Percentiles rank a stretch among this genome's conserved stretches.
Evolutionary conservation across 2,888 invertebrate species (phyloP).

Genomic region (Nemotelus pantherinus): DNA sequence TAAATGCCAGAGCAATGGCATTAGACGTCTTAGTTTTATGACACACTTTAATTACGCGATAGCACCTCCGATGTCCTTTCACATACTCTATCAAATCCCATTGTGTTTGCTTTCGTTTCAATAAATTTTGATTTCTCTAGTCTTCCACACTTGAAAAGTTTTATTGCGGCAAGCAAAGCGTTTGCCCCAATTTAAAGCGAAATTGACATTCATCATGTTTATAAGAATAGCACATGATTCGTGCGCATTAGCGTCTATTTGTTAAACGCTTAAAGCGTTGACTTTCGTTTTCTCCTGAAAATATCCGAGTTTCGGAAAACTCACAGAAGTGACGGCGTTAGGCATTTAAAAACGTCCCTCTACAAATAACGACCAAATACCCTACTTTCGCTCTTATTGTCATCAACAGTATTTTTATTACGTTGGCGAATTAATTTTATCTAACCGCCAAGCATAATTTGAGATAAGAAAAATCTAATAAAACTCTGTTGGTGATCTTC

Average conservation of each 20-base stretch:
- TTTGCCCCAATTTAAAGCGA: background rate
- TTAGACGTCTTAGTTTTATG: too few species aligned
- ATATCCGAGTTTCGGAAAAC: background rate
- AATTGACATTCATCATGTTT: constrained; percentile 2
- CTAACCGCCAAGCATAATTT: constrained; percentile 13
- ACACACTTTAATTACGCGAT: too few species aligned
- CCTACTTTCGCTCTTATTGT: constrained; percentile 9
- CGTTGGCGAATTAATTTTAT: constrained; percentile 32
- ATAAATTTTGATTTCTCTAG: too few species aligned
- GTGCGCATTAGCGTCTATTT: constrained; percentile 24
- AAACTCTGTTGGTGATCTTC: constrained; percentile 15
- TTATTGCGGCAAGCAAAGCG: background rate
- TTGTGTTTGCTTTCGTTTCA: too few species aligned
- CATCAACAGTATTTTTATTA: background rate
- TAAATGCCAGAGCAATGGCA: too few species aligned
- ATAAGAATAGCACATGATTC: constrained; percentile 30
- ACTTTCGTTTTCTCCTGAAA: constrained; percentile 14
- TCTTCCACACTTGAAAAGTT: too few species aligned
- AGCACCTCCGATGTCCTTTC: too few species aligned
- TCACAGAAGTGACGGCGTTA: background rate
- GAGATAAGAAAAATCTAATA: constrained; percentile 40
- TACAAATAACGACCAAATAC: constrained; percentile 13
- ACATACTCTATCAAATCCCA: too few species aligned
- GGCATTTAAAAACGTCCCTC: constrained; percentile 12
- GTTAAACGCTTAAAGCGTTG: background rate